These are phyloP conservation scores for Agrenia bidenticulata DNA, from an alignment of 2,888 invertebrate genomes.

Conservation along the genomic window DNA sequence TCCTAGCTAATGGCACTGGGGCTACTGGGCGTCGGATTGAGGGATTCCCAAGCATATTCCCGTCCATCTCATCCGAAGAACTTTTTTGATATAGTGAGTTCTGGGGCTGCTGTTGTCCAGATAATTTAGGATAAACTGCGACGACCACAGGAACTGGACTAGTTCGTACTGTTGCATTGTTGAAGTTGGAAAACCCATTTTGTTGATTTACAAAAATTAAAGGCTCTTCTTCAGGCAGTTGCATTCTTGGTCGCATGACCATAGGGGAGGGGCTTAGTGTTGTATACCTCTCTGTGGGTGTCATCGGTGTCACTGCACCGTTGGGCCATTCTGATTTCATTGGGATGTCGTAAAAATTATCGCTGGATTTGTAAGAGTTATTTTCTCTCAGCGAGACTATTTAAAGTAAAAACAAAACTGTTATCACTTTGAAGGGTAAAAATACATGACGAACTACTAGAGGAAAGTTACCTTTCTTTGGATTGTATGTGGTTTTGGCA, in stretches of 20 bases:
- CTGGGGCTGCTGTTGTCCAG: not conserved
- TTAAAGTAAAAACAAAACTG: too few species aligned
- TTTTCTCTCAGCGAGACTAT: not conserved
- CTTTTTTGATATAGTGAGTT: not conserved
- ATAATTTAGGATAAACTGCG: constrained; percentile 7
- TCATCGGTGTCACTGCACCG: too few species aligned
- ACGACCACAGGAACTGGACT: not conserved
- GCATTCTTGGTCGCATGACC: not conserved
- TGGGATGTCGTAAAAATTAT: too few species aligned
- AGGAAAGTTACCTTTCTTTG: not conserved
- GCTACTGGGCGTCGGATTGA: not conserved
- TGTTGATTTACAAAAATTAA: too few species aligned
- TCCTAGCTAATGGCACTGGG: not conserved
- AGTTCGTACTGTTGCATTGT: not conserved
- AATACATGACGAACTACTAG: too few species aligned
- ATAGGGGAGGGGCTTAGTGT: not conserved
- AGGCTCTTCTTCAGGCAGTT: not conserved
- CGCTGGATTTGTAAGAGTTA: not conserved
- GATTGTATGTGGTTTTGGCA: not conserved
- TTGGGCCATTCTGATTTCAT: not conserved
- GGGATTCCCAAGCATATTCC: not conserved
- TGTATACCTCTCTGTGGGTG: not conserved
- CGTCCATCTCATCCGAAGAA: not conserved
- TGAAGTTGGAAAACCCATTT: too few species aligned
- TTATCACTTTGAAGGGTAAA: too few species aligned